phyloP scores from a whole-genome alignment of 2,888 invertebrate species.

The Cephus pulcher region DNA sequence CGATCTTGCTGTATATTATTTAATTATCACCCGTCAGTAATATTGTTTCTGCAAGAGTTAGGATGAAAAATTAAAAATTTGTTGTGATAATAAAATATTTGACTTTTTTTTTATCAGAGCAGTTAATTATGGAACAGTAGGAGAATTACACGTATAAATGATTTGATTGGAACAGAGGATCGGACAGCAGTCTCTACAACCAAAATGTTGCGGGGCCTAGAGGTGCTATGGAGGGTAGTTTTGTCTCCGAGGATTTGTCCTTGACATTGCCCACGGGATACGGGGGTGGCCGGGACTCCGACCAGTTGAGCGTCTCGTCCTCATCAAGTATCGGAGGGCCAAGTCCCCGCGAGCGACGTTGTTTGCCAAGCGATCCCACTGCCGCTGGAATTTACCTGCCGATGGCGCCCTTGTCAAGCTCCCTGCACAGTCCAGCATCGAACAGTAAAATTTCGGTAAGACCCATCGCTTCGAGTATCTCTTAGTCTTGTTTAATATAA shows the following conservation, averaged over 20 bases:
- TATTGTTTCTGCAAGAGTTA: neutral
- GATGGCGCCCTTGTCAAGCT: constrained; percentile 69
- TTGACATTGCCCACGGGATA: constrained; percentile 64
- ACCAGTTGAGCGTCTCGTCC: constrained; percentile 74
- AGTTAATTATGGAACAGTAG: neutral
- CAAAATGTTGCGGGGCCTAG: constrained; percentile 71
- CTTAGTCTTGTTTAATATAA: constrained; percentile 1
- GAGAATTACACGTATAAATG: neutral
- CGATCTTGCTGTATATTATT: neutral
- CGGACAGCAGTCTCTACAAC: constrained; percentile 70
- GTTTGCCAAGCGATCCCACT: constrained; percentile 67
- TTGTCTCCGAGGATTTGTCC: constrained; percentile 71
- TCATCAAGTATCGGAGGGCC: constrained; percentile 72
- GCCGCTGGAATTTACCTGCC: constrained; percentile 70
- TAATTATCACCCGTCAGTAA: neutral
- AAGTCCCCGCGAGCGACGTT: constrained; percentile 65
- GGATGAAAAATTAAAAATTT: neutral
- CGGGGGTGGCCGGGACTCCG: constrained; percentile 69
- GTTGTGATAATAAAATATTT: neutral
- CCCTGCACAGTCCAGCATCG: constrained; percentile 71
- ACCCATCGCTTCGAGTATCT: constrained; percentile 1
- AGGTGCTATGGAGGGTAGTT: constrained; percentile 70
- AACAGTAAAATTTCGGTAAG: constrained; percentile 75
- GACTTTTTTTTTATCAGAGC: neutral
- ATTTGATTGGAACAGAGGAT: constrained; percentile 65